Conservation (phyloP, 2,113 vertebrate species). For the Cyanistes caeruleus region DNA sequence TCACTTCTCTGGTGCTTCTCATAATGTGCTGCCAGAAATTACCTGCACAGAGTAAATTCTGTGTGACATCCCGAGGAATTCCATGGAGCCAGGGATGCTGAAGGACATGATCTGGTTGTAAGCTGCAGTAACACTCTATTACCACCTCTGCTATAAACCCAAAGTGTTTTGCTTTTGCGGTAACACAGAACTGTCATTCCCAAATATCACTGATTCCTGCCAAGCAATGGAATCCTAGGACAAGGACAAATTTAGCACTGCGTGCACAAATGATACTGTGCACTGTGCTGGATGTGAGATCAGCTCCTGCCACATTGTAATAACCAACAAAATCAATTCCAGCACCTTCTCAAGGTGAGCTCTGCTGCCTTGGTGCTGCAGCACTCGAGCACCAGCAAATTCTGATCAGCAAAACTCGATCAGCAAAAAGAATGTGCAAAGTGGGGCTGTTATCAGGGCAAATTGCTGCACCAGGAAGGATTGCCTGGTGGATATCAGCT, state of each 20-base stretch:
- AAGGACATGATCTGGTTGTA: background rate
- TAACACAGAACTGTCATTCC: background rate
- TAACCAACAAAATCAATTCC: conserved; percentile 14
- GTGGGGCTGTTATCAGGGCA: background rate
- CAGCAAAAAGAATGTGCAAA: background rate
- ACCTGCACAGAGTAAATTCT: background rate
- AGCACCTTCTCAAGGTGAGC: conserved; percentile 6
- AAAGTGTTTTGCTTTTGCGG: background rate
- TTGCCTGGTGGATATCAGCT: conserved; percentile 21
- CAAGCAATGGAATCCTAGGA: background rate
- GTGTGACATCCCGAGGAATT: background rate
- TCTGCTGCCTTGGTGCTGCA: background rate
- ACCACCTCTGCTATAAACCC: background rate
- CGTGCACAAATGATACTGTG: background rate
- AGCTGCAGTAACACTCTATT: background rate
- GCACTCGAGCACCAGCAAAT: background rate
- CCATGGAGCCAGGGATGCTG: background rate
- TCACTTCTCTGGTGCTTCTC: background rate
- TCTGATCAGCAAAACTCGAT: background rate
- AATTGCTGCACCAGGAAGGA: background rate
- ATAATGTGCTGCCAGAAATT: background rate
- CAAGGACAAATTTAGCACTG: background rate
- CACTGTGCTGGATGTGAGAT: background rate
- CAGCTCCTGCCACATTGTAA: background rate
- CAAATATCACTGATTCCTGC: background rate